Evolutionary conservation across 2,113 vertebrate genomes (phyloP), one percentile per base, ranked within the genome.

Genomic region (Corapipo altera): DNA sequence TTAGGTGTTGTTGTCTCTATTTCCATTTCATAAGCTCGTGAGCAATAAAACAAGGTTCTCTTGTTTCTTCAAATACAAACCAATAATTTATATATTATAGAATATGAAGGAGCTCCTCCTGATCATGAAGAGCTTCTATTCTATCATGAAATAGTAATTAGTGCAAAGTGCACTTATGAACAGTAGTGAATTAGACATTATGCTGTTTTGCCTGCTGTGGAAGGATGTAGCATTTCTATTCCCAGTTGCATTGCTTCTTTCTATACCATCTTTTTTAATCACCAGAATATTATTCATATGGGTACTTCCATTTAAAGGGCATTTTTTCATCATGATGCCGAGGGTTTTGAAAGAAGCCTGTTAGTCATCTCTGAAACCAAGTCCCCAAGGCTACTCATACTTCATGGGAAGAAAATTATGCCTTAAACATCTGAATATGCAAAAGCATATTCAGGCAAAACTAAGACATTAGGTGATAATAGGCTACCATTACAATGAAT

Each of bases 351-450:
- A 96, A 86, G 30, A 76, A 73, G 59, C 21, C 66, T 61, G 24
- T 89, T 89, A 81, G 48, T 94, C 26, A 89, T 77, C 52, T 75
- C 66, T 85, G 77, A 93, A 82, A 62, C 44, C 28, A 93, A 74
- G 59, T 81, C 20, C 33, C 35, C 52, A 49, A 8, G 18, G 39
- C 77, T 91, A 77, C 48, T 89, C 62, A 74, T 48, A 46, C 35
- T 82, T 92, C 5, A 67, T n/a, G 30, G 33, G 82, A 73, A 92
- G 23, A 57, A 76, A 94, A 85, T 43, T 30, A 65, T 61, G 62
- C 65, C 57, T 85, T 70, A 81, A 48, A 54, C 6, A 12, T 88
- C 54, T 51, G 41, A 79, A 51, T 19, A 79, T 48, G 58, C 48
- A 85, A 91, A 94, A 93, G 18, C 27, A 20, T 58, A 69, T 24